Evolutionary conservation across 2,888 invertebrate species (phyloP).

Genomic region (Molanna angustata): DNA sequence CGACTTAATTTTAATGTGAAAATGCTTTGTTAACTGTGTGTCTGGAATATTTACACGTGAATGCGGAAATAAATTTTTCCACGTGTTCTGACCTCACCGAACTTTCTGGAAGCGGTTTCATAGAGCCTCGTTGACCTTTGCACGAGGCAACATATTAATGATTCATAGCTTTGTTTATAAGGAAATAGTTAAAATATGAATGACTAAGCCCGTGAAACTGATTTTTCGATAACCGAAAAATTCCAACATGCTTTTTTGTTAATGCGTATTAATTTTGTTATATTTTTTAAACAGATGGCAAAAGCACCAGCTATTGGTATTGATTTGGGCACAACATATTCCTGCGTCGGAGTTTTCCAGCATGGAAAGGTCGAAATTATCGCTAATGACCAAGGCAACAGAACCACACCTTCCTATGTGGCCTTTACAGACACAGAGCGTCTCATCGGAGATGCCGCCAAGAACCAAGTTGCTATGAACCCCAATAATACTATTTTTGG

Average conservation of each 20-base stretch:
- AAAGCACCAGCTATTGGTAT: constrained; percentile 91
- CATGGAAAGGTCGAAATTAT: constrained; percentile 89
- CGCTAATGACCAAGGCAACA: constrained; percentile 87
- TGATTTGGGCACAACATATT: constrained; percentile 94
- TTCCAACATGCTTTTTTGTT: neutral
- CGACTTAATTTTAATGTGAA: too few species aligned
- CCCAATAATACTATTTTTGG: constrained; percentile 85
- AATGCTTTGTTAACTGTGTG: too few species aligned
- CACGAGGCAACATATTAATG: too few species aligned
- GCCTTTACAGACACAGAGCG: constrained; percentile 84
- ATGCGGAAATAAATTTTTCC: too few species aligned
- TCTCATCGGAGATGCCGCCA: constrained; percentile 80
- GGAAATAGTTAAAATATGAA: neutral
- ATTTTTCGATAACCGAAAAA: neutral
- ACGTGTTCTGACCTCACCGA: too few species aligned
- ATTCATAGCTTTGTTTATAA: neutral
- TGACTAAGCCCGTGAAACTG: neutral
- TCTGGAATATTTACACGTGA: too few species aligned
- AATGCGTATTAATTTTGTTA: neutral
- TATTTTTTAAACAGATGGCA: constrained; percentile 51
- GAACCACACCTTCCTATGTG: constrained; percentile 83
- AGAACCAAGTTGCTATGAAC: constrained; percentile 85
- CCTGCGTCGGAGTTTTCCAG: constrained; percentile 91
- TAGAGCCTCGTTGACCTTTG: too few species aligned
- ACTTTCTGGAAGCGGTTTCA: too few species aligned